Evolutionary conservation across 2,113 vertebrate genomes (phyloP).

Genomic region (Oryzias melastigma): DNA sequence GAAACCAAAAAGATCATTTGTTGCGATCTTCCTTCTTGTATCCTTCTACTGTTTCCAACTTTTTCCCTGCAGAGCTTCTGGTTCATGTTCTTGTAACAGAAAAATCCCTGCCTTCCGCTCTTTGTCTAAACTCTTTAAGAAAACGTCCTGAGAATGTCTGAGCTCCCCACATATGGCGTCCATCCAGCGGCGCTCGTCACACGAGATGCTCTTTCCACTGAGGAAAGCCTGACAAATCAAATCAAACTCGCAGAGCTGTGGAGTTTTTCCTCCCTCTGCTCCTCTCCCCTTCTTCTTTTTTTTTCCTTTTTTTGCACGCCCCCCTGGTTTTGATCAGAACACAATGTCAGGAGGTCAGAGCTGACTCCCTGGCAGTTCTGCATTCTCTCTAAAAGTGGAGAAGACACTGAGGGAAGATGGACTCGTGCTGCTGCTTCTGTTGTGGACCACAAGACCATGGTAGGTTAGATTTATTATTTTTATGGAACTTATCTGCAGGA

Average conservation of each 20-base stretch:
- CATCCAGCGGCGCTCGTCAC: constrained; percentile 43
- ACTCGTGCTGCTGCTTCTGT: constrained; percentile 75
- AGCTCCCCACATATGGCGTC: constrained; percentile 42
- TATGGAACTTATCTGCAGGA: constrained; percentile 4
- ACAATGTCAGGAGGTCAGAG: constrained; percentile 72
- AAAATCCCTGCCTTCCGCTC: constrained; percentile 53
- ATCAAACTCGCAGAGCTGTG: constrained; percentile 30
- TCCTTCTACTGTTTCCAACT: too few relatives aligned
- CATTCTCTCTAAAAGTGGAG: constrained; percentile 62
- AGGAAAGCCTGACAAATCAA: constrained; percentile 59
- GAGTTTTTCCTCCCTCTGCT: constrained; percentile 47
- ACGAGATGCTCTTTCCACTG: constrained; percentile 69
- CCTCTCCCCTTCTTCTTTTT: constrained; percentile 14
- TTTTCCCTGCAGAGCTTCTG: too few relatives aligned
- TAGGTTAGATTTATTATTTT: constrained; percentile 46
- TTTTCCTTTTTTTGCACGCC: constrained; percentile 56
- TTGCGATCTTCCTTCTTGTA: too few relatives aligned
- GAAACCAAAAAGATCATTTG: too few relatives aligned
- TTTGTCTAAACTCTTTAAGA: constrained; percentile 55
- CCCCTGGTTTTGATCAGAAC: constrained; percentile 68
- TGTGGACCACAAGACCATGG: constrained; percentile 31
- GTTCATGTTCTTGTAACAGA: not conserved
- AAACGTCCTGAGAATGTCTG: constrained; percentile 48
- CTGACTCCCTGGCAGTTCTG: constrained; percentile 59
- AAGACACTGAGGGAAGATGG: constrained; percentile 62